These are phyloP conservation scores for Eurosta solidaginis DNA, from an alignment of 1,140 invertebrate species.

Conservation along the genomic window DNA sequence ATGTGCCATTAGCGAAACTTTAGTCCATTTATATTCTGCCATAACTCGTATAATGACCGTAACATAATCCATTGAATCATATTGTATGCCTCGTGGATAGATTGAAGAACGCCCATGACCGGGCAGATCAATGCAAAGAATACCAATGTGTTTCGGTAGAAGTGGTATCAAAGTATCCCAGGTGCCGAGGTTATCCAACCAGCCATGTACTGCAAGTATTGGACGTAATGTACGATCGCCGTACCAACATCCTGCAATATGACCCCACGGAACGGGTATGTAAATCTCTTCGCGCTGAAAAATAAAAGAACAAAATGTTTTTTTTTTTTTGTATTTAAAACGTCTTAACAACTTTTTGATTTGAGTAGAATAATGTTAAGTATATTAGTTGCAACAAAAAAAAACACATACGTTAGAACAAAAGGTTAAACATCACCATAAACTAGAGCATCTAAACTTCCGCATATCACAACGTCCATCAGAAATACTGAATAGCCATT, in stretches of 20 bases:
- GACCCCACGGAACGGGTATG: constrained; percentile 70
- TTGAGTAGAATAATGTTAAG: too few species aligned
- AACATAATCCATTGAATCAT: constrained; percentile 65
- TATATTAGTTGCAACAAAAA: too few species aligned
- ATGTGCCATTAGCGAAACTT: constrained; percentile 70
- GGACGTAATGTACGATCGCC: constrained; percentile 67
- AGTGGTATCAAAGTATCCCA: constrained; percentile 72
- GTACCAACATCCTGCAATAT: constrained; percentile 73
- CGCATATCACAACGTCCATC: too few species aligned
- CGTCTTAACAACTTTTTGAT: too few species aligned
- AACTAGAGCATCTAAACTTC: too few species aligned
- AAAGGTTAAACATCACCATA: too few species aligned
- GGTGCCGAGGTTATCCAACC: constrained; percentile 75
- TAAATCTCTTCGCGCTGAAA: constrained; percentile 65
- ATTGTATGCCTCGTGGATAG: constrained; percentile 67
- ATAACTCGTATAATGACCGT: constrained; percentile 66
- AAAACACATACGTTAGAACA: too few species aligned
- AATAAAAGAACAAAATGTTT: constrained; percentile 20
- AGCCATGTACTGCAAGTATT: constrained; percentile 75
- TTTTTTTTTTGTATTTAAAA: too few species aligned
- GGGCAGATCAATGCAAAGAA: constrained; percentile 73
- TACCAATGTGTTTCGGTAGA: constrained; percentile 64
- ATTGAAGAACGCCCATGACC: constrained; percentile 75
- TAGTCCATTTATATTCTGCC: constrained; percentile 71
- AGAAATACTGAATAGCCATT: too few species aligned